Evolutionary conservation across 2,113 vertebrate genomes (phyloP).

Genomic region (Opisthocomus hoazin): DNA sequence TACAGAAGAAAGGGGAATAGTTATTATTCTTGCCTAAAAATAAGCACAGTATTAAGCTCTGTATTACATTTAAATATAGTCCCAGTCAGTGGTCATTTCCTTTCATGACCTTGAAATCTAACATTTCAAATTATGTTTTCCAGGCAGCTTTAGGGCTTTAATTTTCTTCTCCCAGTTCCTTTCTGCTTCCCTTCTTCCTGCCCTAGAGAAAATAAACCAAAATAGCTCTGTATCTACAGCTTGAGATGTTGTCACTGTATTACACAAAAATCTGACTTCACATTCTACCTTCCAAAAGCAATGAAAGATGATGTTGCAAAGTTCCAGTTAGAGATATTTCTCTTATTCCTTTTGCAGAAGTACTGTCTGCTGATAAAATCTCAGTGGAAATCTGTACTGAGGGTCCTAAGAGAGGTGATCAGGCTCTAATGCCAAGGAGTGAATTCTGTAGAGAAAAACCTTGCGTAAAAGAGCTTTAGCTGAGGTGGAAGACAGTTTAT

Average conservation of each 20-base stretch:
- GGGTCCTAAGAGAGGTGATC: not conserved
- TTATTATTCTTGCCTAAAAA: slow-evolving; percentile 8
- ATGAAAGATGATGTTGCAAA: not conserved
- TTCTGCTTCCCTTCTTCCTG: not conserved
- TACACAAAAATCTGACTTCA: not conserved
- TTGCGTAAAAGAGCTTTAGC: not conserved
- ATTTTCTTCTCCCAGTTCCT: not conserved
- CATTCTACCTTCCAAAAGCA: not conserved
- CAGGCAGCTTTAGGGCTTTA: not conserved
- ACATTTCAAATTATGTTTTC: not conserved
- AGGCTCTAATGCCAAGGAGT: not conserved
- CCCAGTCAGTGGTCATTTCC: not conserved
- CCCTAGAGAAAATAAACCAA: not conserved
- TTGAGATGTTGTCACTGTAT: not conserved
- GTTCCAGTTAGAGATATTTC: not conserved
- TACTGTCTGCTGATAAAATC: not conserved
- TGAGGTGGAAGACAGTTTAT: not conserved
- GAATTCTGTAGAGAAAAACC: not conserved
- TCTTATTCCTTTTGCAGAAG: not conserved
- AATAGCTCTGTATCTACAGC: not conserved
- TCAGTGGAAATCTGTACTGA: not conserved
- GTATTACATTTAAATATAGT: not conserved
- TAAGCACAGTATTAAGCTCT: not conserved
- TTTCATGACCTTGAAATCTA: not conserved
- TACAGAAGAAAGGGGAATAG: not conserved